Evolutionary conservation across 2,888 invertebrate genomes (phyloP).

Genomic region (Ypsolopha scabrella): DNA sequence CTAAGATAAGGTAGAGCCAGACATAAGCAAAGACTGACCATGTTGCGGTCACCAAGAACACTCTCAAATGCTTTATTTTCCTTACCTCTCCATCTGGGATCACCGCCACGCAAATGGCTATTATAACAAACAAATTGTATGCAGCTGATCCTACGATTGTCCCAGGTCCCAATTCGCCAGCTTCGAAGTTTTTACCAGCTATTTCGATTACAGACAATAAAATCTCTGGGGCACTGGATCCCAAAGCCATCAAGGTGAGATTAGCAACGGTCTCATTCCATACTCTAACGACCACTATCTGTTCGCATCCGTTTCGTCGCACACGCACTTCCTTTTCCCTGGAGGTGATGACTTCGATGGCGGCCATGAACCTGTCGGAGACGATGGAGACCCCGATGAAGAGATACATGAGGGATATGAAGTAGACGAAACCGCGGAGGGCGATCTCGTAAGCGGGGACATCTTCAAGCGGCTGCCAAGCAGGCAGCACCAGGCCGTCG

Average conservation of each 20-base stretch:
- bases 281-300: constrained; percentile 91
- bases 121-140: constrained; percentile 98
- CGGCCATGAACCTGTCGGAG: constrained; percentile 99
- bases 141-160: constrained; percentile 99
- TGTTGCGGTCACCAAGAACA: constrained; percentile 97
- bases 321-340: constrained; percentile 96
- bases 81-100: constrained; percentile 92
- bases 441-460: constrained; percentile 81
- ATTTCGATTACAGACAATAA: constrained; percentile 98
- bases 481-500: constrained; percentile 87
- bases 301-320: constrained; percentile 89
- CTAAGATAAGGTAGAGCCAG: constrained; percentile 96
- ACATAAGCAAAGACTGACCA: constrained; percentile 99
- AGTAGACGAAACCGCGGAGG: constrained; percentile 91
- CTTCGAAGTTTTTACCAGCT: constrained; percentile 93
- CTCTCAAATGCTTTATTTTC: constrained; percentile 95
- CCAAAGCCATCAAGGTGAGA: constrained; percentile 97
- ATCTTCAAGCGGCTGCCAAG: constrained; percentile 88
- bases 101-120: constrained; percentile 92
- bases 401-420: constrained; percentile 89
- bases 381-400: constrained; percentile 99
- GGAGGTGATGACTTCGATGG: constrained; percentile 99
- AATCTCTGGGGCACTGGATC: constrained; percentile 99
- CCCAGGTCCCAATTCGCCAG: constrained; percentile 97
- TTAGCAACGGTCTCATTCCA: constrained; percentile 99